Evolutionary conservation across 2,888 invertebrate species (phyloP).

Genomic region (Lepidochrysops patricia): DNA sequence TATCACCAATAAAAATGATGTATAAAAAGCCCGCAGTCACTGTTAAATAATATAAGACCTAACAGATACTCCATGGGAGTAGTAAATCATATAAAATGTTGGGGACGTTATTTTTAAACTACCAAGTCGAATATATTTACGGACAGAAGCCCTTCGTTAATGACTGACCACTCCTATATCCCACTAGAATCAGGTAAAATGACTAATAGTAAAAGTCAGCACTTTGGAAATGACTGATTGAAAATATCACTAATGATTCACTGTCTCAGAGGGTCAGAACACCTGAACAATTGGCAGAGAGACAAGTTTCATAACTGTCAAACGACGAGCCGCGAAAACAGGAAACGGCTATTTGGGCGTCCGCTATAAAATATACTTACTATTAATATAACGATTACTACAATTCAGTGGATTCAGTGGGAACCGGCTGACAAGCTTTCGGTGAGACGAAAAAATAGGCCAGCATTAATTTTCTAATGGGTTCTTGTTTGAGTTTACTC

Average conservation of each 20-base stretch:
- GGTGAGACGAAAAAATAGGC: neutral
- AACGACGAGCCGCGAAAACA: slow-evolving; percentile 52
- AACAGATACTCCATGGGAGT: neutral
- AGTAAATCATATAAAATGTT: neutral
- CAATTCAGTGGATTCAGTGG: slow-evolving; percentile 12
- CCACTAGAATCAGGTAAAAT: no score
- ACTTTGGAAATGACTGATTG: neutral
- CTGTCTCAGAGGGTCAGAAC: slow-evolving; percentile 49
- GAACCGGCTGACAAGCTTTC: neutral
- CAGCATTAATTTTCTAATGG: neutral
- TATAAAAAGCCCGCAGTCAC: neutral
- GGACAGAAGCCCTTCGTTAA: no score
- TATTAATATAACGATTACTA: slow-evolving; percentile 17
- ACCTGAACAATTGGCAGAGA: slow-evolving; percentile 62
- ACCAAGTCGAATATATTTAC: no score
- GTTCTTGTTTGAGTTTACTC: neutral
- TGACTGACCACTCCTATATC: no score
- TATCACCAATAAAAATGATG: neutral
- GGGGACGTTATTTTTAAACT: neutral
- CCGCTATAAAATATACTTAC: slow-evolving; percentile 25
- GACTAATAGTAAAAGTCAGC: neutral
- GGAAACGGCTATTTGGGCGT: slow-evolving; percentile 63
- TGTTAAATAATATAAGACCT: neutral
- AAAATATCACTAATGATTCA: slow-evolving; percentile 32
- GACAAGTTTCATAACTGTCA: slow-evolving; percentile 61